Base-by-base conservation (phyloP, 2,888 invertebrate genomes). In the Rhamphomyia laevipes region DNA sequence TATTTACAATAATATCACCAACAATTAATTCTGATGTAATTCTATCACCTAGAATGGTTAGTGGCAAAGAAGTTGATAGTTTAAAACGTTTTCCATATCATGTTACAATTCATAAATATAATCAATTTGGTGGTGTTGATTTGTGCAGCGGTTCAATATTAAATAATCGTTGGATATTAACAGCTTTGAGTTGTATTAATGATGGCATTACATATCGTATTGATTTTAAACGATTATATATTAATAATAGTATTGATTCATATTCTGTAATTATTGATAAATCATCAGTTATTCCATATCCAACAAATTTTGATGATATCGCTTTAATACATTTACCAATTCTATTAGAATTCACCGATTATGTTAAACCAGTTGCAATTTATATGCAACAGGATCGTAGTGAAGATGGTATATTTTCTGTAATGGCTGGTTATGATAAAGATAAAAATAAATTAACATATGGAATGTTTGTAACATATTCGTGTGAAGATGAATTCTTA, bases 121-220 rank as follows among this genome's bases (percentile, higher is more conserved):
- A n/a, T n/a, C 13, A 35, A n/a, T 35, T n/a, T n/a, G n/a, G 35
- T 35, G 50, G 48, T 27, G 9, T 27, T 27, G 23, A 27, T 27
- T 2, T 27, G 9, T 58, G 56, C 42, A 55, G 55, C 30, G 57
- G 55, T n/a, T 54, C 54, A 3, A 53, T 58, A 10, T n/a, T 58
- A 16, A 44, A 46, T 12, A 40, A 45, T 10, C 47, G 27, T 3
- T 58, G 55, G 55, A 45, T 58, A 13, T 41, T 58, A 11, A 56
- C 53, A 2, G 51, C 55, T 9, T 11, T 31, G 7, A 33, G 50
- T 7, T 58, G 55, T 40, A 50, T 53, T 10, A 10, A 17, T 18
- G 23, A 31, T 31, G 47, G 46, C 21, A 10, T 21, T 27, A n/a
- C 41, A 44, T 40, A 43, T 47, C 43, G 48, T 47, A 5, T 48